Evolutionary conservation across 2,797 vertebrate genomes (phyloP).

Genomic region (Sardinella longiceps): DNA sequence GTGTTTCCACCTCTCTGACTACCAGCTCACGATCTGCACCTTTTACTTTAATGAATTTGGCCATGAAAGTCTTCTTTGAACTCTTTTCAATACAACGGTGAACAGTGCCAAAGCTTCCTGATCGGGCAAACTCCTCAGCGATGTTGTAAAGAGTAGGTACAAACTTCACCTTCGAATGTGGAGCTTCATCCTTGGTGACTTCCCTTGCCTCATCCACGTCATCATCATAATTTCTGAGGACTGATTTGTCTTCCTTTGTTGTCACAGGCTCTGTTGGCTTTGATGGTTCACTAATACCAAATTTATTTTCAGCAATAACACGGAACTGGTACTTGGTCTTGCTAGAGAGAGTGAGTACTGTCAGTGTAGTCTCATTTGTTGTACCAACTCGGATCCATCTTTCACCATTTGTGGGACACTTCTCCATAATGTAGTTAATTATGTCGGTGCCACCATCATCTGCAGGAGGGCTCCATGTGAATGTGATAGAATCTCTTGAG

Average conservation of each 20-base stretch:
- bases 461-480: conserved; percentile 91
- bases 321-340: conserved; percentile 98
- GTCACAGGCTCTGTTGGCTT: conserved; percentile 89
- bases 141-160: conserved; percentile 91
- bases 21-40: conserved; percentile 94
- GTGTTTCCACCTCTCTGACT: conserved; percentile 95
- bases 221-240: conserved; percentile 94
- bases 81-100: conserved; percentile 91
- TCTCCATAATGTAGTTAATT: conserved; percentile 91
- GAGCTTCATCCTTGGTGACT: conserved; percentile 83
- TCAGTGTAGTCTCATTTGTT: conserved; percentile 86
- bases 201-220: conserved; percentile 93
- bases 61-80: conserved; percentile 96
- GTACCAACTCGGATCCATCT: conserved; percentile 96
- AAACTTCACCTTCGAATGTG: conserved; percentile 89
- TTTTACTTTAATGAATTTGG: conserved; percentile 97
- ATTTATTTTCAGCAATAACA: conserved; percentile 93
- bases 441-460: conserved; percentile 93
- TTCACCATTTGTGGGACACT: conserved; percentile 92
- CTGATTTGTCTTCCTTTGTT: conserved; percentile 94
- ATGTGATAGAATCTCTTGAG: conserved; percentile 90
- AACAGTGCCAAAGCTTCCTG: conserved; percentile 89
- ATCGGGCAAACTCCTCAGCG: conserved; percentile 93
- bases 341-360: conserved; percentile 92
- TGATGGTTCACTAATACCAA: conserved; percentile 90